Evolutionary conservation across 1,140 invertebrate genomes (phyloP).

Genomic region (Anastatus disparis): DNA sequence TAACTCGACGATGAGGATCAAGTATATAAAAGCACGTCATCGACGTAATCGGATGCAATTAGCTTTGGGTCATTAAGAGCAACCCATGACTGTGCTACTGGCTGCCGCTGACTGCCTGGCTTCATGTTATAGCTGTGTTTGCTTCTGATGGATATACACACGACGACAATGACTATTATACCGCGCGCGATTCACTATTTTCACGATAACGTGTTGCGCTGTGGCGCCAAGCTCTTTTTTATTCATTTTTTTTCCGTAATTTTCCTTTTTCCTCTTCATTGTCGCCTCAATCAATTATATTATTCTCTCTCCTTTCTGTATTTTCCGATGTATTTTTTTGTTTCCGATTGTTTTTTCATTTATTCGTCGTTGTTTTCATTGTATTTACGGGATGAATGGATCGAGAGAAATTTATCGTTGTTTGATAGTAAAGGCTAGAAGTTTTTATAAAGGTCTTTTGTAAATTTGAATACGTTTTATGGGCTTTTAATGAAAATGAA

Average conservation of each 20-base stretch:
- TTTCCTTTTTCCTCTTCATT: not conserved
- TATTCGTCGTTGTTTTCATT: no score
- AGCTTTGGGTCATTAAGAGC: slow-evolving; percentile 41
- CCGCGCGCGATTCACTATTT: no score
- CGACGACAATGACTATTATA: no score
- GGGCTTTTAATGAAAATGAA: not conserved
- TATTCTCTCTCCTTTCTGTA: not conserved
- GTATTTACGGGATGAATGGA: not conserved
- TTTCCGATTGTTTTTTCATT: not conserved
- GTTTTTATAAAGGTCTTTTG: slow-evolving; percentile 12
- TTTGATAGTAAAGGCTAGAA: no score
- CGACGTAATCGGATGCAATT: slow-evolving; percentile 42
- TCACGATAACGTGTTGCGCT: no score
- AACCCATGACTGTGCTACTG: no score
- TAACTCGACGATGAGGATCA: no score
- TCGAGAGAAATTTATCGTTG: slow-evolving; percentile 17
- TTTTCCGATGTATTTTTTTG: not conserved
- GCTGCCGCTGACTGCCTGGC: no score
- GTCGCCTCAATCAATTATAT: not conserved
- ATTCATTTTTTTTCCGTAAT: not conserved
- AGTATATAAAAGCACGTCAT: slow-evolving; percentile 25
- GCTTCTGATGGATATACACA: no score
- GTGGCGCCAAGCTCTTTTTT: not conserved
- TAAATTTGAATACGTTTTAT: slow-evolving; percentile 1
- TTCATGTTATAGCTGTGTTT: no score